These are phyloP conservation scores for Acropora yongei DNA, from an alignment of 64 coral and sea anemone genomes.

Conservation along the genomic window DNA sequence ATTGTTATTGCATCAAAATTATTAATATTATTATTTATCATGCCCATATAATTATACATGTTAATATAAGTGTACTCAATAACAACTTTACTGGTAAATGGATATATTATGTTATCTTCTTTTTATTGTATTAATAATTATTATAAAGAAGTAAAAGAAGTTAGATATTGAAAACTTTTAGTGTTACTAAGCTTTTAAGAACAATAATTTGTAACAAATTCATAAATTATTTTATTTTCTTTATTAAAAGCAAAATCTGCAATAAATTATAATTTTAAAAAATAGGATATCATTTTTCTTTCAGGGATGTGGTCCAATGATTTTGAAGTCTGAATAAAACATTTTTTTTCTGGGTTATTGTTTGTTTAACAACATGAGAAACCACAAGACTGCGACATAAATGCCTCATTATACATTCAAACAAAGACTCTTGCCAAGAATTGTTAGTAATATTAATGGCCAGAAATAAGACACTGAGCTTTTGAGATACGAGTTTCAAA, in stretches of 20 bases:
- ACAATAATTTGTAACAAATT: too few relatives aligned
- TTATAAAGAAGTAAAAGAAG: too few relatives aligned
- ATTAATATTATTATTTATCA: too few relatives aligned
- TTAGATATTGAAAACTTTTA: too few relatives aligned
- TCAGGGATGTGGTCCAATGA: not conserved
- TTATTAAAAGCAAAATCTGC: not conserved
- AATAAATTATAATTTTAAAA: not conserved
- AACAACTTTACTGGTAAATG: too few relatives aligned
- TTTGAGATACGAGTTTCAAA: not conserved
- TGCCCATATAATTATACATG: too few relatives aligned
- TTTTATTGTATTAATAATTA: too few relatives aligned
- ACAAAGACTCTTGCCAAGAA: conserved; percentile 29
- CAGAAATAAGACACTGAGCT: not conserved
- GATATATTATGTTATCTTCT: too few relatives aligned
- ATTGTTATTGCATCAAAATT: too few relatives aligned
- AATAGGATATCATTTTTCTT: not conserved
- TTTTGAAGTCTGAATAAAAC: conserved; percentile 11
- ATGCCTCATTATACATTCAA: conserved; percentile 58
- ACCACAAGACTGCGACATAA: conserved; percentile 22
- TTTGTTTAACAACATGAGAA: conserved; percentile 27
- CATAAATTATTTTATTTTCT: not conserved
- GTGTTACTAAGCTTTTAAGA: too few relatives aligned
- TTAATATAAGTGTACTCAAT: too few relatives aligned
- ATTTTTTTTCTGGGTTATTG: not conserved
- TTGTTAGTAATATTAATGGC: not conserved